Evolutionary conservation across 2,888 invertebrate species (phyloP).

Genomic region (Glyphotaelius pellucidus): DNA sequence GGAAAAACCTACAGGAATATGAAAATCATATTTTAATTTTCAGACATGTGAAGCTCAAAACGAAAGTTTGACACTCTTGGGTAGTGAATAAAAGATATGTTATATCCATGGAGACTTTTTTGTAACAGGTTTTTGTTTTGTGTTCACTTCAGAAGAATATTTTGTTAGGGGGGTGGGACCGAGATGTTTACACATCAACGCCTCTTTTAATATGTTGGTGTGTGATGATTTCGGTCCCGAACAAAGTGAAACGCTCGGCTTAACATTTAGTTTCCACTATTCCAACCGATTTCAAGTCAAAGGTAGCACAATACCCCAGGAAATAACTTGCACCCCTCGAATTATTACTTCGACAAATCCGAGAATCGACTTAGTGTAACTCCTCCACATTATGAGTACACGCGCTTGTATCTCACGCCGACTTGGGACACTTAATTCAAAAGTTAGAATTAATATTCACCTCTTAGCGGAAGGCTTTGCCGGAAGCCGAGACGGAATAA

Average conservation of each 20-base stretch:
- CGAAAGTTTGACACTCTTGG: not conserved
- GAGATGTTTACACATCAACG: not conserved
- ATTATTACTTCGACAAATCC: not conserved
- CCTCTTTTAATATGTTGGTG: not conserved
- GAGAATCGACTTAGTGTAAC: not conserved
- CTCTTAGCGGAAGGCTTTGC: conserved; percentile 53
- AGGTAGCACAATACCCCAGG: not conserved
- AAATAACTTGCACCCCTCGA: not conserved
- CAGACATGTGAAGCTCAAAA: not conserved
- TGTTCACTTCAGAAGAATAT: not conserved
- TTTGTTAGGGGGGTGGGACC: not conserved
- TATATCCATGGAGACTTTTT: not conserved
- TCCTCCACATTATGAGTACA: not conserved
- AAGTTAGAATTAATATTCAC: conserved; percentile 59
- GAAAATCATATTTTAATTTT: not conserved
- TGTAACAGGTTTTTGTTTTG: not conserved
- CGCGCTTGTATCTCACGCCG: conserved; percentile 16
- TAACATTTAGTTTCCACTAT: not conserved
- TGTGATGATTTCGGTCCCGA: not conserved
- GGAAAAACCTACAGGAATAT: not conserved
- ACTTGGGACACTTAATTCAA: conserved; percentile 41
- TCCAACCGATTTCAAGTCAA: not conserved
- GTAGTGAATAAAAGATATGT: not conserved
- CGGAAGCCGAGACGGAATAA: conserved; percentile 12
- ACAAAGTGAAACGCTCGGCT: not conserved